Evolutionary conservation across 2,888 invertebrate genomes (phyloP).

Genomic region (Arge pagana): DNA sequence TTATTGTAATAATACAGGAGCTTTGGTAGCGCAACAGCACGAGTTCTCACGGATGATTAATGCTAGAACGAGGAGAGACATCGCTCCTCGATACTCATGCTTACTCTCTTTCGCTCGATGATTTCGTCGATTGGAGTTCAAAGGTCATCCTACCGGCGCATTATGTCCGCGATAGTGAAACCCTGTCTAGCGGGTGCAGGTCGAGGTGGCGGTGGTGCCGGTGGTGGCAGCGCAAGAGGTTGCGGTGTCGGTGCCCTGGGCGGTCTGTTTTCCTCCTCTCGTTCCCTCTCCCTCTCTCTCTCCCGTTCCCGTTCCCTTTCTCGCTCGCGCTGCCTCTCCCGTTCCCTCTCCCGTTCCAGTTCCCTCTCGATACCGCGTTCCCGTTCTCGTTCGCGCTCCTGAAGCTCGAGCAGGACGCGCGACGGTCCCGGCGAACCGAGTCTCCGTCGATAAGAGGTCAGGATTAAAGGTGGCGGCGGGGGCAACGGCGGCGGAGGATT

Average conservation of each 20-base stretch:
- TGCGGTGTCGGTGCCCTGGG: conserved; percentile 51
- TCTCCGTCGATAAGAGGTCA: conserved; percentile 52
- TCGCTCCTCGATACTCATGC: too few species aligned
- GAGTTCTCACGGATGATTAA: too few species aligned
- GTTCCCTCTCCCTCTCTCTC: conserved; percentile 22
- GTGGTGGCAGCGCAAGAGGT: conserved; percentile 57
- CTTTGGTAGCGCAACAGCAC: too few species aligned
- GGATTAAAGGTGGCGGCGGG: conserved; percentile 51
- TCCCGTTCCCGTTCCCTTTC: conserved; percentile 35
- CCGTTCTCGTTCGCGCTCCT: conserved; percentile 50
- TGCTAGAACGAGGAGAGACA: too few species aligned
- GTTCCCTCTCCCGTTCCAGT: conserved; percentile 38
- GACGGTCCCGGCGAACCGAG: conserved; percentile 54
- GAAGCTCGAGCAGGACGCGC: conserved; percentile 50
- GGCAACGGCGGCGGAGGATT: conserved; percentile 46
- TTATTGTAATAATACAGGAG: too few species aligned
- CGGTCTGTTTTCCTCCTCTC: conserved; percentile 57
- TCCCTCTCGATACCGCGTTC: conserved; percentile 41
- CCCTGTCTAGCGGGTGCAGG: conserved; percentile 75
- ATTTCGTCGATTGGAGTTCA: too few species aligned
- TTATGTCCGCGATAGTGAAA: conserved; percentile 89
- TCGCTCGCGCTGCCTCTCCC: conserved; percentile 38
- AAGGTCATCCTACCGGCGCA: conserved; percentile 71
- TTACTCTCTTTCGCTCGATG: too few species aligned
- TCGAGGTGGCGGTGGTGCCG: conserved; percentile 64